phyloP scores from a whole-genome alignment of 2,888 invertebrate species.

The Nomada lathburiana region DNA sequence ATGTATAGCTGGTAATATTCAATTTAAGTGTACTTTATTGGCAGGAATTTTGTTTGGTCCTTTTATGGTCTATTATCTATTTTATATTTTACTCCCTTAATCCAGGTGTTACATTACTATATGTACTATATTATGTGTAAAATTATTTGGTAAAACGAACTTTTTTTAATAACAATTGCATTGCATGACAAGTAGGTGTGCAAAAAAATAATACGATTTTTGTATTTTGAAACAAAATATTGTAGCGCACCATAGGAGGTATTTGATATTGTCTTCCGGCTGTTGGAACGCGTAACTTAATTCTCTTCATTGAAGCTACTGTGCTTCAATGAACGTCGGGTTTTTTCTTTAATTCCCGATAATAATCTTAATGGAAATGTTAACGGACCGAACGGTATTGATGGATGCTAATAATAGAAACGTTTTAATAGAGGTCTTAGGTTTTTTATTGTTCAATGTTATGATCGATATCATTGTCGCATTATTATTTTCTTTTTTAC shows the following conservation, averaged over 20 bases:
- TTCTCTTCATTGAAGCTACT: slow-evolving; percentile 24
- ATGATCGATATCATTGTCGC: too few species aligned
- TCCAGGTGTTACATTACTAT: too few species aligned
- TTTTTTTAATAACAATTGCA: too few species aligned
- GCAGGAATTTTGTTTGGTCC: too few species aligned
- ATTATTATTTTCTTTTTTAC: not conserved
- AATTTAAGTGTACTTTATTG: too few species aligned
- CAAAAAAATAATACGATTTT: not conserved
- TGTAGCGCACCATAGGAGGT: not conserved
- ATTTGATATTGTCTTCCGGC: slow-evolving; percentile 13
- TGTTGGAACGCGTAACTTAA: slow-evolving; percentile 24
- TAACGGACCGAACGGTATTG: slow-evolving; percentile 16
- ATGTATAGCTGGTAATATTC: too few species aligned
- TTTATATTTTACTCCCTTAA: too few species aligned
- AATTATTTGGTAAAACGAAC: too few species aligned
- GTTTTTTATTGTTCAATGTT: not conserved
- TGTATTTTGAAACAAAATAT: not conserved
- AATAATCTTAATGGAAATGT: slow-evolving; percentile 27
- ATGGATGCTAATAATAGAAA: slow-evolving; percentile 27
- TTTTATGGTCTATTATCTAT: too few species aligned
- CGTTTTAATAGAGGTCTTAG: not conserved
- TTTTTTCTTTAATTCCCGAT: slow-evolving; percentile 27
- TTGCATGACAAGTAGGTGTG: not conserved
- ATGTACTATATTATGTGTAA: too few species aligned
- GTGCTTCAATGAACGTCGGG: slow-evolving; percentile 1